These are phyloP conservation scores for Collichthys lucidus DNA, from an alignment of 2,113 vertebrate species.

Conservation along the genomic window DNA sequence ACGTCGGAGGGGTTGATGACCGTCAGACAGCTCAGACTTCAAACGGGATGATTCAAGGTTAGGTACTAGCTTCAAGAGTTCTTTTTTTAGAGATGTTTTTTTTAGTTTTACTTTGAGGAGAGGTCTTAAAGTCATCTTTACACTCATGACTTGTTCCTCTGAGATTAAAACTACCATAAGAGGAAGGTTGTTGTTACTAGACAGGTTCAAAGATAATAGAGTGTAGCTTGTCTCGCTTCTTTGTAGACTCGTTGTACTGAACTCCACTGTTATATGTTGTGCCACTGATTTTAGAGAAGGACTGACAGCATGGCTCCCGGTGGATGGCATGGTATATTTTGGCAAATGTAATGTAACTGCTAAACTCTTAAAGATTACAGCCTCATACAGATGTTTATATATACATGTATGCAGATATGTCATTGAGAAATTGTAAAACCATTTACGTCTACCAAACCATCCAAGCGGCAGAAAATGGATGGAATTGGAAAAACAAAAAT, in stretches of 20 bases:
- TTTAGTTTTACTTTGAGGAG: slow-evolving; percentile 53
- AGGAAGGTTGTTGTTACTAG: slow-evolving; percentile 1
- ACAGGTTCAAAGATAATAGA: not conserved
- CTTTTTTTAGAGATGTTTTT: slow-evolving; percentile 45
- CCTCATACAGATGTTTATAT: not conserved
- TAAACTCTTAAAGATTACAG: not conserved
- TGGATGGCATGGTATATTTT: not conserved
- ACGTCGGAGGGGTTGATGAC: slow-evolving; percentile 35
- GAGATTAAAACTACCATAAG: slow-evolving; percentile 31
- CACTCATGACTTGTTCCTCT: slow-evolving; percentile 32
- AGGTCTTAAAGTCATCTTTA: slow-evolving; percentile 43
- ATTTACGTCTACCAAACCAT: not conserved
- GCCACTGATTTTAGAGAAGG: slow-evolving; percentile 10
- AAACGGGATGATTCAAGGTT: slow-evolving; percentile 52
- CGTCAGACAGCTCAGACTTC: slow-evolving; percentile 44
- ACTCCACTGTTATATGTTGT: not conserved
- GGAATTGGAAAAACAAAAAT: slow-evolving; percentile 5
- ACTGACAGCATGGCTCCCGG: slow-evolving; percentile 12
- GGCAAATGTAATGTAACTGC: not conserved
- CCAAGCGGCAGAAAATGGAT: slow-evolving; percentile 13
- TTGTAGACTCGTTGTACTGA: not conserved
- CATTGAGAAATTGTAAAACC: not conserved
- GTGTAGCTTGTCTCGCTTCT: slow-evolving; percentile 26
- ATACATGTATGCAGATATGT: not conserved
- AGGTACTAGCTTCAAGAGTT: slow-evolving; percentile 28